phyloP scores from a whole-genome alignment of 2,113 vertebrate genomes.

The Tylochromis polylepis region DNA sequence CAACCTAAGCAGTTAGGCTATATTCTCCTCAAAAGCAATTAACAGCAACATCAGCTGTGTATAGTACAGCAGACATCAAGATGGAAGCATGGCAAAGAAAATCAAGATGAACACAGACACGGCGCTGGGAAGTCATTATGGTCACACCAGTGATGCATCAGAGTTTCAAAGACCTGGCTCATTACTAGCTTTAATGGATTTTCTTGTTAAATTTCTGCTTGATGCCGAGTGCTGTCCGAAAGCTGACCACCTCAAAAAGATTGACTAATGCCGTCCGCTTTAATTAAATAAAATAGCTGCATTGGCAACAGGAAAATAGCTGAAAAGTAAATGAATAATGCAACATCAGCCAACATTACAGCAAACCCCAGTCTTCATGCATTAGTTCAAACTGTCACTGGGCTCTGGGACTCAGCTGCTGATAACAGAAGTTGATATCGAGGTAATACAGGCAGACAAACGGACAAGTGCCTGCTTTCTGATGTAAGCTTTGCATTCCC shows the following conservation, averaged over 20 bases:
- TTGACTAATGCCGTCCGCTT: neutral
- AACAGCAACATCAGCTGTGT: neutral
- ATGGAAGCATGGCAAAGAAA: neutral
- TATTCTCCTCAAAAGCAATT: neutral
- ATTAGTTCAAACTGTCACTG: neutral
- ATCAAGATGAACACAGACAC: neutral
- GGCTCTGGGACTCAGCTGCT: neutral
- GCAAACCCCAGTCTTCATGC: conserved; percentile 1
- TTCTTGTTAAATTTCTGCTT: neutral
- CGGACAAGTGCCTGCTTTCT: neutral
- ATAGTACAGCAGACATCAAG: neutral
- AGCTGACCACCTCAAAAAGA: neutral
- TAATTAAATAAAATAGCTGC: neutral
- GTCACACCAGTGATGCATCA: neutral
- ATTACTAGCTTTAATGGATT: neutral
- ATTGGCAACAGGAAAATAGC: neutral
- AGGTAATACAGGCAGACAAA: neutral
- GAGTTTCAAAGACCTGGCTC: conserved; percentile 1
- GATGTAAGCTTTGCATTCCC: conserved; percentile 6
- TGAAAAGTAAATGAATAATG: neutral
- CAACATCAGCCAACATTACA: neutral
- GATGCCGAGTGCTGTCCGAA: neutral
- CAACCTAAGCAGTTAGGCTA: neutral
- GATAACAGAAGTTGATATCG: conserved; percentile 1
- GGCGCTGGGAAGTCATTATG: neutral